phyloP scores from a whole-genome alignment of 2,888 invertebrate species.

The Cryptophagus acutangulus region DNA sequence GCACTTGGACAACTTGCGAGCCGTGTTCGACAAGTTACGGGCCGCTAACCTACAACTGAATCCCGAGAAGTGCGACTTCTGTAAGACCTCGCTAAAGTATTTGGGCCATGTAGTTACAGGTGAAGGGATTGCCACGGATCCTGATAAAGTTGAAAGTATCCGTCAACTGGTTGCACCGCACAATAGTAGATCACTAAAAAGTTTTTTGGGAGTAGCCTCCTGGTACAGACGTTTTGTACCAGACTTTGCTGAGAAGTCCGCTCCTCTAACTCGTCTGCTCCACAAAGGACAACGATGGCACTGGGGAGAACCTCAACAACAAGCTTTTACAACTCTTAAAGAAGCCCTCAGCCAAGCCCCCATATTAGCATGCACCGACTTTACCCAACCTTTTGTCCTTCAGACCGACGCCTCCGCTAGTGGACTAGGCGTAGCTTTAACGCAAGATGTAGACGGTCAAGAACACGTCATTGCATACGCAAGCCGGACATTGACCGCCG shows the following conservation, averaged over 20 bases:
- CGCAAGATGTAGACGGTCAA: constrained; percentile 17
- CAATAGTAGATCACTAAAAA: constrained; percentile 22
- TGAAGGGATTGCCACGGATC: not conserved
- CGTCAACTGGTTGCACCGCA: constrained; percentile 15
- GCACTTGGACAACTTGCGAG: not conserved
- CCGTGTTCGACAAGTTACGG: constrained; percentile 11
- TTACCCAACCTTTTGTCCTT: constrained; percentile 19
- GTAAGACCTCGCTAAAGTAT: not conserved
- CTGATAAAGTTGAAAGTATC: not conserved
- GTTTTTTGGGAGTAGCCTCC: constrained; percentile 32
- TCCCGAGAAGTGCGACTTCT: not conserved
- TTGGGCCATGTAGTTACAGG: not conserved
- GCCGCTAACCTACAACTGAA: not conserved
- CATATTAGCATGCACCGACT: constrained; percentile 20
- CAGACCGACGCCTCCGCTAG: constrained; percentile 23
- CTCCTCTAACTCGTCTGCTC: not conserved
- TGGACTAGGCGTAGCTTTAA: constrained; percentile 27
- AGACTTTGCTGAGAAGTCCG: constrained; percentile 8
- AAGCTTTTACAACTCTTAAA: too few species aligned
- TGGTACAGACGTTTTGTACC: constrained; percentile 33
- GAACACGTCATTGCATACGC: constrained; percentile 7
- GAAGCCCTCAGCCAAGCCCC: too few species aligned
- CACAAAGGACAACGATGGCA: too few species aligned
- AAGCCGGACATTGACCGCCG: constrained; percentile 2
- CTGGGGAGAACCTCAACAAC: too few species aligned